Evolutionary conservation across 2,888 invertebrate genomes (phyloP).

Genomic region (Epinotia nisella): DNA sequence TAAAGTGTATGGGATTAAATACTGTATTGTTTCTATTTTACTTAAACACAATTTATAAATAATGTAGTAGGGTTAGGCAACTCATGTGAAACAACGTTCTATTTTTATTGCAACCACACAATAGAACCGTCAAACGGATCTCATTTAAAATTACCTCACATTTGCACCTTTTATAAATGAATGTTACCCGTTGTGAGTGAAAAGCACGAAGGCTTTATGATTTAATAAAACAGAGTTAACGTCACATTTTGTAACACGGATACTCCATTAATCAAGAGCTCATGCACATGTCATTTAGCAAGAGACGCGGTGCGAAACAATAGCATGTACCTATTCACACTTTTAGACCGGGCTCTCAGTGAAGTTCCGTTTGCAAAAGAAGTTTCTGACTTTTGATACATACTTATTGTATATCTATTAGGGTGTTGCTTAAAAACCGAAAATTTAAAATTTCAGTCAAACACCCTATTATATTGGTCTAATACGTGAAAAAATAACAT

Average conservation of each 20-base stretch:
- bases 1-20: not conserved
- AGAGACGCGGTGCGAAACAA: slow-evolving; percentile 13
- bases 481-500: no score
- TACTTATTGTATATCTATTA: no score
- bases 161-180: slow-evolving; percentile 35
- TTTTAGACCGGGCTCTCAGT: no score
- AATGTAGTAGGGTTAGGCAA: not conserved
- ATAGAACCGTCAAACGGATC: slow-evolving; percentile 22
- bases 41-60: not conserved
- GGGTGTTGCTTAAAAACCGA: no score
- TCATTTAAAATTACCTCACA: slow-evolving; percentile 28
- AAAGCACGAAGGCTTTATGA: slow-evolving; percentile 42
- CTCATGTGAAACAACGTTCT: not conserved
- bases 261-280: slow-evolving; percentile 38
- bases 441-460: no score
- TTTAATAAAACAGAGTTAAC: slow-evolving; percentile 34
- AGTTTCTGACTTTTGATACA: no score
- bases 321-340: not conserved
- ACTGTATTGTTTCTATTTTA: not conserved
- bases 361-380: no score
- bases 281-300: slow-evolving; percentile 34
- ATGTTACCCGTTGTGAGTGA: slow-evolving; percentile 31
- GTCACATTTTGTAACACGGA: slow-evolving; percentile 36
- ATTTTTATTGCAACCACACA: not conserved
- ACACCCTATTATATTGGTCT: no score